These are phyloP conservation scores for Dasypogon diadema DNA, from an alignment of 2,888 invertebrate species.

Conservation along the genomic window DNA sequence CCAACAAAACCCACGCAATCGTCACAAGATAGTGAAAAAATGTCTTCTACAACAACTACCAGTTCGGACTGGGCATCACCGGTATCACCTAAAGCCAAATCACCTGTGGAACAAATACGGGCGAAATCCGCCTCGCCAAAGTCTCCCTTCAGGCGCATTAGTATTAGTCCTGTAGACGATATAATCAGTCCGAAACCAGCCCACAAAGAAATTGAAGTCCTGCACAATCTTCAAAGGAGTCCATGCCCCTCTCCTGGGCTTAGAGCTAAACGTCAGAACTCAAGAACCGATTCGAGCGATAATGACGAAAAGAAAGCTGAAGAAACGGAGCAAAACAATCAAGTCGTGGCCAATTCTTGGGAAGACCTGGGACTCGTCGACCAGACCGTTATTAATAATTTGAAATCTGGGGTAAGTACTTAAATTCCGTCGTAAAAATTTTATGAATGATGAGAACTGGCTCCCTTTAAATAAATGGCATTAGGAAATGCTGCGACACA, in stretches of 20 bases:
- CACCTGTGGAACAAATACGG: conserved; percentile 52
- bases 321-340: conserved; percentile 55
- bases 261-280: conserved; percentile 61
- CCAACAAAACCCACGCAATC: conserved; percentile 33
- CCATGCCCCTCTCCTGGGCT: conserved; percentile 71
- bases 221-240: conserved; percentile 78
- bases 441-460: conserved; percentile 19
- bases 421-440: conserved; percentile 10
- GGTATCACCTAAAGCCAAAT: conserved; percentile 56
- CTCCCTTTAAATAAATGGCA: not conserved
- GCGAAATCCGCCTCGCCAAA: conserved; percentile 60
- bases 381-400: conserved; percentile 73
- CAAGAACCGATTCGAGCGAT: conserved; percentile 14
- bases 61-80: conserved; percentile 22
- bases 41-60: not conserved
- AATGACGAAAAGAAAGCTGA: conserved; percentile 52
- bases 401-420: conserved; percentile 77
- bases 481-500: not conserved
- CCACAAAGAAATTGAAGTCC: conserved; percentile 76
- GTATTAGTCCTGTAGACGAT: conserved; percentile 70
- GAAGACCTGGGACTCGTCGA: conserved; percentile 75
- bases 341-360: conserved; percentile 67
- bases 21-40: not conserved
- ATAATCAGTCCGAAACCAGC: conserved; percentile 67
- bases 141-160: conserved; percentile 61